A percentile compares a stretch with the other conserved stretches of the same genome.
Evolutionary conservation across 2,113 vertebrate genomes (phyloP).

Genomic region (Girardinichthys multiradiatus): DNA sequence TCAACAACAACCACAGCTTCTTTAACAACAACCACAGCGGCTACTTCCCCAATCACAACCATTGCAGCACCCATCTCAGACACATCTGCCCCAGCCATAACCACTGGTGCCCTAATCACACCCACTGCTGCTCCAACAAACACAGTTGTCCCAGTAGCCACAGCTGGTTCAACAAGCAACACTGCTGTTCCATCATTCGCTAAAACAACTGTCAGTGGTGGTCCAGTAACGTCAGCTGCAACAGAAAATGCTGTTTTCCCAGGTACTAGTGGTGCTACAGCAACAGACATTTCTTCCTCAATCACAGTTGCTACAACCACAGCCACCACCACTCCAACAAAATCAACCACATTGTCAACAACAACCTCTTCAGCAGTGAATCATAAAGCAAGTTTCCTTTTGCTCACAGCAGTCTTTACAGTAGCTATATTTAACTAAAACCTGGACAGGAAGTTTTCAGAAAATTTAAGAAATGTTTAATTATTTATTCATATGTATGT

Average conservation of each 20-base stretch:
- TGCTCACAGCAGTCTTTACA: neutral
- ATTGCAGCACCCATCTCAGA: no score
- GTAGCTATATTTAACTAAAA: neutral
- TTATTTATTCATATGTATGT: neutral
- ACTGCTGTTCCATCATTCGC: no score
- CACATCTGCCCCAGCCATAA: no score
- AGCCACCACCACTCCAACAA: neutral
- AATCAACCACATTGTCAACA: rapidly evolving
- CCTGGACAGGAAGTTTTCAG: neutral
- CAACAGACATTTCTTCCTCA: neutral
- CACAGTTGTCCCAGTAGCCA: neutral
- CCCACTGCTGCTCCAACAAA: neutral
- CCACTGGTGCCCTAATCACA: neutral
- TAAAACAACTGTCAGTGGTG: neutral
- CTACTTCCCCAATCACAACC: no score
- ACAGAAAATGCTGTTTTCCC: neutral
- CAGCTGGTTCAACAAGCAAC: neutral
- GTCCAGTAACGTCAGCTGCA: neutral
- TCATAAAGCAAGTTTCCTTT: no score
- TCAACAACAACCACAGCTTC: no score
- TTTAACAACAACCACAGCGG: no score
- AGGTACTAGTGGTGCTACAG: no score
- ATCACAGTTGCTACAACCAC: neutral
- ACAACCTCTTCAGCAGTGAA: no score
- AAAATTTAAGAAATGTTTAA: no score